Base-by-base conservation (phyloP, 1,140 invertebrate genomes). In the Acyrthosiphon pisum region DNA sequence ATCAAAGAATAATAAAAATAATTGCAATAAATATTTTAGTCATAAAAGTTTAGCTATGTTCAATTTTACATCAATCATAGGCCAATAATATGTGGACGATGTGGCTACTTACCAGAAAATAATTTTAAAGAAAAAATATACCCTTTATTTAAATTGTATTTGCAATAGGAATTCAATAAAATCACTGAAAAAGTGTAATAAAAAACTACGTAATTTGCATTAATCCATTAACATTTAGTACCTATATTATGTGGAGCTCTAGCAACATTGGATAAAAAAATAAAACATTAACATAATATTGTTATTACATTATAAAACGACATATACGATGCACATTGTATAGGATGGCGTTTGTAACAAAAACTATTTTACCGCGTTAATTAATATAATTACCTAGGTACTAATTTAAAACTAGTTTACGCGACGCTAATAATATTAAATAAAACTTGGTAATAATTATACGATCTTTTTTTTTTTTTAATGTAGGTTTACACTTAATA, bases 371-470 rank as follows among this genome's bases (percentile, higher is more conserved):
- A 76, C 60, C 14, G 30, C 30, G 60, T 76, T 76, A 76, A n/a
- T 76, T 76, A 76, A 76, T 76, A 76, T 76, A 76, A 76, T 76
- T 76, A 76, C 60, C n/a, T n/a, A 18, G 30, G 60, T 76, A 76
- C 60, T 76, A 76, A 76, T 76, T 76, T n/a, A n/a, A 76, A n/a
- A 76, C 60, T n/a, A 76, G 60, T n/a, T n/a, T 76, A 76, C 60
- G n/a, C 60, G 30, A 76, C 30, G n/a, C 30, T 76, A n/a, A n/a
- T 68, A 68, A 30, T 68, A 68, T n/a, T 76, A 76, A 76, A 76
- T 76, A 76, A 76, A 76, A 76, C 60, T 76, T n/a, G 30, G 30
- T n/a, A 76, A 76, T 76, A 76, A 76, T n/a, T 76, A 76, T 76
- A n/a, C 14, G 14, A 76, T n/a, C 30, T 9, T 30, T 76, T 76